These are phyloP conservation scores for Stictocephala bisonia DNA, from an alignment of 2,888 invertebrate species.

Conservation along the genomic window DNA sequence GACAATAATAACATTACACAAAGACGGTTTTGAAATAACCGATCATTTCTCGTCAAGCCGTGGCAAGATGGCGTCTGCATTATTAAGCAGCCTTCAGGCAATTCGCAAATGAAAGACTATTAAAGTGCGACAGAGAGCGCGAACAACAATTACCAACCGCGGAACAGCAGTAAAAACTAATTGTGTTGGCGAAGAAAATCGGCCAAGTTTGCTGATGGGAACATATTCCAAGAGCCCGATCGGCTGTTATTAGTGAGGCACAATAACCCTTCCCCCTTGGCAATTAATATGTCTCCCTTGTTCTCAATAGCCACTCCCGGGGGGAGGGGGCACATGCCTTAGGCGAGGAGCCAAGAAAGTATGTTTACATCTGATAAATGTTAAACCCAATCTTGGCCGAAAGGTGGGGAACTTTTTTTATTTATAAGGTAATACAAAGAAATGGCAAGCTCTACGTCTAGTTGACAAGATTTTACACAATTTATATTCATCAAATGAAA, in stretches of 20 bases:
- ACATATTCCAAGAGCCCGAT: conserved; percentile 43
- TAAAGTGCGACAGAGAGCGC: conserved; percentile 44
- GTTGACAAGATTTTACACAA: too few relatives aligned
- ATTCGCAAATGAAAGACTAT: conserved; percentile 47
- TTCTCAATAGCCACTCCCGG: conserved; percentile 25
- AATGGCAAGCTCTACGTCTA: too few relatives aligned
- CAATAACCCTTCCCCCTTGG: conserved; percentile 41
- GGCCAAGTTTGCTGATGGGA: conserved; percentile 48
- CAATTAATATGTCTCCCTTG: conserved; percentile 34
- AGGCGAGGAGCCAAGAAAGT: conserved; percentile 40
- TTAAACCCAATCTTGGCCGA: not conserved
- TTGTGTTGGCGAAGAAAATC: conserved; percentile 50
- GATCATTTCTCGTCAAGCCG: conserved; percentile 44
- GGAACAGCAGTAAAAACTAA: conserved; percentile 50
- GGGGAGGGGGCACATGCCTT: conserved; percentile 35
- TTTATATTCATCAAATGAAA: too few relatives aligned
- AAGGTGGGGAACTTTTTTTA: conserved; percentile 6
- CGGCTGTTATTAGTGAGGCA: conserved; percentile 40
- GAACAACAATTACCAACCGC: conserved; percentile 44
- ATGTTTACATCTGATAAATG: conserved; percentile 38
- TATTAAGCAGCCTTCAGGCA: conserved; percentile 38
- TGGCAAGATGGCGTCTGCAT: conserved; percentile 44
- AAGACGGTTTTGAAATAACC: conserved; percentile 34
- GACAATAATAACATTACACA: conserved; percentile 29
- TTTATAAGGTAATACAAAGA: too few relatives aligned